Evolutionary conservation across 2,888 invertebrate species (phyloP), one percentile per base, ranked within the genome.

Genomic region (Pinctada fucata): DNA sequence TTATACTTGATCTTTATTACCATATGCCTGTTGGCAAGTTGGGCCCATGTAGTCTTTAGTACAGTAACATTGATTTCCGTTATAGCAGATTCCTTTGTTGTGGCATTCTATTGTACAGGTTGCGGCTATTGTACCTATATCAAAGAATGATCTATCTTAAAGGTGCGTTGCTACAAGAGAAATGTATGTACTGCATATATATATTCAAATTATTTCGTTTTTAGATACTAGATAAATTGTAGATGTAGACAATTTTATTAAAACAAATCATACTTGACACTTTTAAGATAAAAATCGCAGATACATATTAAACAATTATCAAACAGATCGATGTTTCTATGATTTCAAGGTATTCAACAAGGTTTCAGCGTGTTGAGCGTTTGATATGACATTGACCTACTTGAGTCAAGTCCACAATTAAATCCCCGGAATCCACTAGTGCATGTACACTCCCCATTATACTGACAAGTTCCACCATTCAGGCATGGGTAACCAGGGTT

Each of bases 381-480:
- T 31, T 31, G 31, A 31, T 31, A 31, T 31, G 31, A 31, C 31
- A 31, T 31, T 31, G 13, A 58, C 72, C 63, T 75, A 76, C 79
- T 47, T 6, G 72, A 68, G 3, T 73, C 48, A 51, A 79, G 45
- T 66, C 79, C 79, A 74, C 79, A 79, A 10, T 79, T 68, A 65
- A 72, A 74, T 10, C 79, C 79, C 48, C 66, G 48, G 65, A 47
- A 76, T 10, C 79, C 76, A 45, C 64, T 47, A 1, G 73, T 5
- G 58, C 79, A 79, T 74, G 72, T 75, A 70, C 79, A 79, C 2
- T 52, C 64, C 8, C 76, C 76, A 63, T 68, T 72, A 31, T 69
- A 76, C 3, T 65, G 64, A 70, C 78, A 78, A 8, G 49, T 48
- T 13, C 70, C 73, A 8, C 58, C 67, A 16, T 76, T 45, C 31